Evolutionary conservation across 2,888 invertebrate genomes (phyloP).

Genomic region (Perizoma flavofasciatum): DNA sequence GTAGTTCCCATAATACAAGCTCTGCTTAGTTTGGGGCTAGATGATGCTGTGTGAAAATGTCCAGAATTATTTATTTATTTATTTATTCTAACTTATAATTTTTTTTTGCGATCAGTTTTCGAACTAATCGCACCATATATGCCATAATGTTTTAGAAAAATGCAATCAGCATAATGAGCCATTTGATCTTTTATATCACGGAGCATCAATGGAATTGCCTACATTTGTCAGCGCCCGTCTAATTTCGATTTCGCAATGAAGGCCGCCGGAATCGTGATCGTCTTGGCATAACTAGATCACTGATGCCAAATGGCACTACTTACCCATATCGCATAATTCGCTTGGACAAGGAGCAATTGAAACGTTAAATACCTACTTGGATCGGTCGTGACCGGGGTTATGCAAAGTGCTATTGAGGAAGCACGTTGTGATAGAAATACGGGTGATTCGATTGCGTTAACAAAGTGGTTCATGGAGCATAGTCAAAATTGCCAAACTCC

Average conservation of each 20-base stretch:
- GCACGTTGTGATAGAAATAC: conserved; percentile 55
- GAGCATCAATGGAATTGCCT: conserved; percentile 29
- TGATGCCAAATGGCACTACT: conserved; percentile 61
- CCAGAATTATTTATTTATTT: too few relatives aligned
- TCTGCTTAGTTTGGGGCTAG: too few relatives aligned
- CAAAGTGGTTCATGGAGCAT: conserved; percentile 14
- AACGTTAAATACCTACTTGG: conserved; percentile 52
- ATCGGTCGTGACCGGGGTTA: conserved; percentile 70
- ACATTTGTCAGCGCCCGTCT: conserved; percentile 39
- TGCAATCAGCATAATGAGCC: too few relatives aligned
- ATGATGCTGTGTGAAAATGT: too few relatives aligned
- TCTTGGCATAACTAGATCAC: conserved; percentile 68
- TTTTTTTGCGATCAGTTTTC: too few relatives aligned
- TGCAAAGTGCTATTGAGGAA: conserved; percentile 71
- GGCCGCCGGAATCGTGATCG: conserved; percentile 66
- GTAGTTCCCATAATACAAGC: too few relatives aligned
- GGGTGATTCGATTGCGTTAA: conserved; percentile 14
- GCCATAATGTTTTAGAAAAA: too few relatives aligned
- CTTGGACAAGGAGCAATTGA: conserved; percentile 66
- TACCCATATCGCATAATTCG: conserved; percentile 63
- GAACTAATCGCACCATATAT: too few relatives aligned
- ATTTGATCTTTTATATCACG: neutral
- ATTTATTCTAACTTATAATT: too few relatives aligned
- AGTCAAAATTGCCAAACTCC: neutral
- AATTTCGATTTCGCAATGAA: conserved; percentile 73